Conservation (phyloP, 1,140 invertebrate species). For the Drosophila micromelanica region DNA sequence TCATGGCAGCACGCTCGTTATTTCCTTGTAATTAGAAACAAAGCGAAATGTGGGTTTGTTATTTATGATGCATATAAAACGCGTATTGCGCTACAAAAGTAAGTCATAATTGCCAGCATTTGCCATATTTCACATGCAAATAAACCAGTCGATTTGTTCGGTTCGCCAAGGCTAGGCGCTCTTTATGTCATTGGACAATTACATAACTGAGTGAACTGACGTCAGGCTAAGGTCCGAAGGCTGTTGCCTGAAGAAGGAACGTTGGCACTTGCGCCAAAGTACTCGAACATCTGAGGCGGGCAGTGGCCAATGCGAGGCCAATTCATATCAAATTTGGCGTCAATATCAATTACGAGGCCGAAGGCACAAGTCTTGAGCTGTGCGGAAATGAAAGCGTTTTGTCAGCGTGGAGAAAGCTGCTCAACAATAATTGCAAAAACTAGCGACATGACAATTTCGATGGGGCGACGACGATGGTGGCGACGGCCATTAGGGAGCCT, state of each 20-base stretch:
- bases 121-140: constrained; percentile 78
- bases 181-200: constrained; percentile 68
- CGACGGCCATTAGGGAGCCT: constrained; percentile 44
- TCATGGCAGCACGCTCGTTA: constrained; percentile 38
- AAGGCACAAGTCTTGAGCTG: constrained; percentile 50
- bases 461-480: neutral
- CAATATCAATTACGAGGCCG: constrained; percentile 72
- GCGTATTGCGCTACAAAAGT: constrained; percentile 38
- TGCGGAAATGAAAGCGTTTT: constrained; percentile 74
- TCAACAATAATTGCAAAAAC: constrained; percentile 71
- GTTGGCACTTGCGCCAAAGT: constrained; percentile 39
- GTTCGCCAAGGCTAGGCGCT: constrained; percentile 55
- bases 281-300: constrained; percentile 14
- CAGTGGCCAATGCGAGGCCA: constrained; percentile 50
- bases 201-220: constrained; percentile 63
- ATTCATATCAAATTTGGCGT: constrained; percentile 77
- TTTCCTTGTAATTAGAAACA: constrained; percentile 35
- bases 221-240: constrained; percentile 17
- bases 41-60: constrained; percentile 47
- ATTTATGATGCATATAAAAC: constrained; percentile 64
- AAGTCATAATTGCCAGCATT: constrained; percentile 78
- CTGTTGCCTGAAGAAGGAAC: neutral
- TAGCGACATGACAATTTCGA: constrained; percentile 69
- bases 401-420: constrained; percentile 29
- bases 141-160: constrained; percentile 46